Base-by-base conservation (phyloP, 1,140 invertebrate species). In the Sminthurides bifidus region DNA sequence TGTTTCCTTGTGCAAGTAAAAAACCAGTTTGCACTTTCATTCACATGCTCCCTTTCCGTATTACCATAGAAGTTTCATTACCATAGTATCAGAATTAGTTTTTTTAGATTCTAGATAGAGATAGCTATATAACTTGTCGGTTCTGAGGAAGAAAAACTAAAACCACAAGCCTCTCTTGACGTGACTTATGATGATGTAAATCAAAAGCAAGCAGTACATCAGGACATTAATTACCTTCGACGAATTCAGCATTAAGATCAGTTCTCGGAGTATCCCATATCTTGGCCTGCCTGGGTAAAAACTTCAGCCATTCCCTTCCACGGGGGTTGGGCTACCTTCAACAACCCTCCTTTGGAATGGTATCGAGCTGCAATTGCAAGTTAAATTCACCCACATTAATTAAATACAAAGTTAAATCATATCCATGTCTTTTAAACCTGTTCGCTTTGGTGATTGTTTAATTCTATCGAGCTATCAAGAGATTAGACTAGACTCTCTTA, bases 321-420 rank as follows among this genome's bases (percentile, higher is more conserved):
- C 4, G 60, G 60, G 0, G 60, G 38, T 37, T 54, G 12, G 2
- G 52, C 15, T 6, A 61, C 56, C 12, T 50, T 35, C 31, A 61
- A 43, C n/a, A 30, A 33, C 41, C 60, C 60, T 0, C 60, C 60
- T 24, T 61, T 45, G n/a, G 24, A n/a, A 33, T 61, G 60, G 41
- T 58, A 61, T 52, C 52, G 24, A 21, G 44, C 60, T 58, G 15
- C 3, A 8, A 53, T 24, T 26, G 5, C 6, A 41, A 46, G 27
- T 53, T 53, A 10, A 35, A 35, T 35, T 35, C n/a, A n/a, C n/a
- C n/a, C n/a, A n/a, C n/a, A n/a, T n/a, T n/a, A n/a, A n/a, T n/a
- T n/a, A n/a, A n/a, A n/a, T n/a, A n/a, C n/a, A n/a, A n/a, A n/a
- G n/a, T n/a, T n/a, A n/a, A n/a, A n/a, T n/a, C n/a, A n/a, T n/a